These are phyloP conservation scores for Drosophila borborema DNA, from an alignment of 2,888 invertebrate species.

Conservation along the genomic window DNA sequence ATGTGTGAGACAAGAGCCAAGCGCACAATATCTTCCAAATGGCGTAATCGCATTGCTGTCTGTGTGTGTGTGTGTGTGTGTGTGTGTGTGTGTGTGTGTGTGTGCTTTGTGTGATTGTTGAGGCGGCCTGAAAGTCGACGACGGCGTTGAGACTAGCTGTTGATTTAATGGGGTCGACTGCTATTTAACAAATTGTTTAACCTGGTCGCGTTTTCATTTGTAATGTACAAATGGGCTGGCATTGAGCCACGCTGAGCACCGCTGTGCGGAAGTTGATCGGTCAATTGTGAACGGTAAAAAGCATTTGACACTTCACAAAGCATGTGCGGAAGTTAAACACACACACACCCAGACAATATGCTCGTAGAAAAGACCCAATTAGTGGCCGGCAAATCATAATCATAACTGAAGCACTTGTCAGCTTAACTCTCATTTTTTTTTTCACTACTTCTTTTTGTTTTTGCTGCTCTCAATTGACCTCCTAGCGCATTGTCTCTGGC, in stretches of 20 bases:
- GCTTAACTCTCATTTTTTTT: conserved; percentile 1
- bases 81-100: conserved; percentile 4
- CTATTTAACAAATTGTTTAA: conserved; percentile 70
- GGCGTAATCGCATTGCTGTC: conserved; percentile 54
- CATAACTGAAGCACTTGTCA: conserved; percentile 27
- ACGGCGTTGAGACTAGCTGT: conserved; percentile 40
- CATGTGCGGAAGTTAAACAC: conserved; percentile 47
- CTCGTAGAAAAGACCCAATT: conserved; percentile 48
- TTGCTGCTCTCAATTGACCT: neutral
- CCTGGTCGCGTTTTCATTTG: conserved; percentile 66
- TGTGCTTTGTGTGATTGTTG: conserved; percentile 24
- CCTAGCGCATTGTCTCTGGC: neutral
- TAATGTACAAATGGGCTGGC: conserved; percentile 48
- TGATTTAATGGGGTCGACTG: conserved; percentile 38
- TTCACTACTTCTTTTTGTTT: neutral
- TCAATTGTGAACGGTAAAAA: conserved; percentile 46
- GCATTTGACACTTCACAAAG: conserved; percentile 55
- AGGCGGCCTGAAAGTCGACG: conserved; percentile 43
- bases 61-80: neutral
- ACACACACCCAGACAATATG: neutral
- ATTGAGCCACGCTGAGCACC: conserved; percentile 41
- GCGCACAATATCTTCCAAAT: conserved; percentile 54
- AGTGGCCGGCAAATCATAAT: conserved; percentile 43
- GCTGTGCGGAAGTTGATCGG: conserved; percentile 59
- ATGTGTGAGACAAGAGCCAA: conserved; percentile 24